Evolutionary conservation across 2,113 vertebrate species (phyloP).

Genomic region (Mobula hypostoma): DNA sequence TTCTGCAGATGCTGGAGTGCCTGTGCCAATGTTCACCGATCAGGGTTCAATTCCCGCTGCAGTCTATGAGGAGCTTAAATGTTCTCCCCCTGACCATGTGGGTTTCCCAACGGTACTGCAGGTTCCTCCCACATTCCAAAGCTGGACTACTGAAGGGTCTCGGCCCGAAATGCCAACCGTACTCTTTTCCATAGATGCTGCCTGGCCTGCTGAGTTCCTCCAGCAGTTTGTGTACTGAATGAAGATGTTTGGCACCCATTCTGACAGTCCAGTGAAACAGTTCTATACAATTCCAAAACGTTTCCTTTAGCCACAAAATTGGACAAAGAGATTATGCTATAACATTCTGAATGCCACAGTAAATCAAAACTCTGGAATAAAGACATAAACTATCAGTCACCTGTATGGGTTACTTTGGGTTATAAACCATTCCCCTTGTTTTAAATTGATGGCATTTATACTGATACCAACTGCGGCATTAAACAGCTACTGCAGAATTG

Average conservation of each 20-base stretch:
- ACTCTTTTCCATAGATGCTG: no score
- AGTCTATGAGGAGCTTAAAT: no score
- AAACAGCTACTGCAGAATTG: not conserved
- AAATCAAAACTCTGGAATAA: not conserved
- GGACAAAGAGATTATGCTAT: not conserved
- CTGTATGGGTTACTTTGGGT: not conserved
- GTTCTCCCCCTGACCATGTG: no score
- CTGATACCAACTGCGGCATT: not conserved
- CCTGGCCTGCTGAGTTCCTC: no score
- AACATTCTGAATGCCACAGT: not conserved
- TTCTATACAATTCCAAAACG: not conserved
- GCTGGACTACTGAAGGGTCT: no score
- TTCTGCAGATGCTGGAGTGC: no score
- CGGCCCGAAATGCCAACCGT: no score
- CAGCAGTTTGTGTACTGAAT: not conserved
- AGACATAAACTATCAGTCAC: not conserved
- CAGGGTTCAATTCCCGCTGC: no score
- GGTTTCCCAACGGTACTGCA: no score
- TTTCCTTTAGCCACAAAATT: not conserved
- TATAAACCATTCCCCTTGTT: not conserved
- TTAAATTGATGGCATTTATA: not conserved
- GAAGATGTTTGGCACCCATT: not conserved
- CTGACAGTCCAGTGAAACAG: not conserved
- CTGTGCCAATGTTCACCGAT: no score
- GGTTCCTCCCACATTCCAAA: no score